A percentile compares a stretch with the other conserved stretches of the same genome.
phyloP scores from a whole-genome alignment of 2,797 vertebrate species.

The Amblyraja radiata region DNA sequence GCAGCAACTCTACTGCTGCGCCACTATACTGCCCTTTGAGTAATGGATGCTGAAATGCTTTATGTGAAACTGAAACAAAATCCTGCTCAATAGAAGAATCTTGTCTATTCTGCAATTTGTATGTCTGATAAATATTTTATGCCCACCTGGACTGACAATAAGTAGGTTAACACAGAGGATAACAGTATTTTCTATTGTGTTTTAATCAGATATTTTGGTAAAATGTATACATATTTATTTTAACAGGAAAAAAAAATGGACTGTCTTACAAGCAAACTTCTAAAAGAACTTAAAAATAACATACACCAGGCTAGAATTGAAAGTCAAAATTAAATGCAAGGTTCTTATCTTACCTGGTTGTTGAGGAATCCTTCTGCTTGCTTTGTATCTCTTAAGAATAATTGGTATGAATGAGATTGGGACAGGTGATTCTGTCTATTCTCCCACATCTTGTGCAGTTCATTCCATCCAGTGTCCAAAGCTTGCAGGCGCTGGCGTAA shows the following conservation, averaged over 20 bases:
- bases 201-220: background rate
- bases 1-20: too few species aligned
- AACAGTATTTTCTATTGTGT: background rate
- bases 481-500: slow-evolving; percentile 88
- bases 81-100: background rate
- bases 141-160: background rate
- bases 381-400: slow-evolving; percentile 89
- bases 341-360: slow-evolving; percentile 62
- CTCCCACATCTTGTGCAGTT: slow-evolving; percentile 99
- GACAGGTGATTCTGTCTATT: slow-evolving; percentile 91
- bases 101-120: background rate
- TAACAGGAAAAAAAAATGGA: background rate
- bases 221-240: background rate
- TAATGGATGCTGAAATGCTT: background rate
- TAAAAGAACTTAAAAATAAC: background rate
- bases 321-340: background rate
- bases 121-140: background rate
- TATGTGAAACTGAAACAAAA: background rate
- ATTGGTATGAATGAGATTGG: slow-evolving; percentile 92
- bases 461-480: slow-evolving; percentile 93
- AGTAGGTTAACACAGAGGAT: background rate
- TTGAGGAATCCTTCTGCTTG: slow-evolving; percentile 81
- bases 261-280: background rate
- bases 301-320: background rate
- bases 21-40: background rate